Evolutionary conservation across 1,140 invertebrate species (phyloP).

Genomic region (Lepidostoma basale): DNA sequence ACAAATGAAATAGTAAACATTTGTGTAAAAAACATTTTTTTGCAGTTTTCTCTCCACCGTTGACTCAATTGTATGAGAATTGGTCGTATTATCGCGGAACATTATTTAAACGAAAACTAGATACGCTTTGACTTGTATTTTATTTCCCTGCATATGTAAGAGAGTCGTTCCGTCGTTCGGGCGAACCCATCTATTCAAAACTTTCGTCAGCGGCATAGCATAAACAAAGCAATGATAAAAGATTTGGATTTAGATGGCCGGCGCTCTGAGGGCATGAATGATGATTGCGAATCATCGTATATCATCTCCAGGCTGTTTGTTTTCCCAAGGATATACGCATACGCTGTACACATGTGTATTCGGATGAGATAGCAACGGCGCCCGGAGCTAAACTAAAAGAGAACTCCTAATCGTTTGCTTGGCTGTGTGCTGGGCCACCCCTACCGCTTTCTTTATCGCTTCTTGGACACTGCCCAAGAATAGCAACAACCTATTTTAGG

Average conservation of each 20-base stretch:
- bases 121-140: too few relatives aligned
- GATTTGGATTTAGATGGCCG: constrained; percentile 25
- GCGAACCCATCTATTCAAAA: too few relatives aligned
- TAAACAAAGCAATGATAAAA: constrained; percentile 27
- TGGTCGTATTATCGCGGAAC: too few relatives aligned
- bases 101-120: too few relatives aligned
- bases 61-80: too few relatives aligned
- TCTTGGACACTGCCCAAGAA: constrained; percentile 20
- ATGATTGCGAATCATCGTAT: constrained; percentile 35
- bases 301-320: constrained; percentile 25
- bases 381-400: background rate
- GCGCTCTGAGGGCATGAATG: constrained; percentile 12
- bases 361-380: constrained; percentile 22
- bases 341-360: too few relatives aligned
- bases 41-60: too few relatives aligned
- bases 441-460: background rate
- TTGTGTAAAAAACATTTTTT: too few relatives aligned
- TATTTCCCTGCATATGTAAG: too few relatives aligned
- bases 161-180: too few relatives aligned
- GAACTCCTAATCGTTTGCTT: background rate
- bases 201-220: background rate
- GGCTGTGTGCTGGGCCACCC: background rate
- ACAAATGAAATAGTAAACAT: too few relatives aligned
- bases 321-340: background rate
- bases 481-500: too few relatives aligned